phyloP scores from a whole-genome alignment of 1,140 invertebrate species.

The Trachymyrmex cornetzi region DNA sequence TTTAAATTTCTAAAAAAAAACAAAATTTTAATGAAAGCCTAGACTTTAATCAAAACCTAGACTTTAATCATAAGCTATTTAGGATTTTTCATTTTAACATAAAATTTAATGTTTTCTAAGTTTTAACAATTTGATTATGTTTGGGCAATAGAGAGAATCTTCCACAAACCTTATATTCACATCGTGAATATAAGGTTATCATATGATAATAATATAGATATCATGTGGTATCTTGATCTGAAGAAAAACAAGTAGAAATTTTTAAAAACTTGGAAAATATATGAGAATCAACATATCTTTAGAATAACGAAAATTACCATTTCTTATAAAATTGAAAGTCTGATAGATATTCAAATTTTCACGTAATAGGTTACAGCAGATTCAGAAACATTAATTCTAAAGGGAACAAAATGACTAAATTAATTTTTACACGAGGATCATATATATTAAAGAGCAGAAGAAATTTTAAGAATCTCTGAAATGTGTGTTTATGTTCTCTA shows the following conservation, averaged over 20 bases:
- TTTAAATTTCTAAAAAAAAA: too few relatives aligned
- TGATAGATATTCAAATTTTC: neutral
- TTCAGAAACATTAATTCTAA: neutral
- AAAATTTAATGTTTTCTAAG: too few relatives aligned
- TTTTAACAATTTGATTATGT: too few relatives aligned
- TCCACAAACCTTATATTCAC: too few relatives aligned
- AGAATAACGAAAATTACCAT: neutral
- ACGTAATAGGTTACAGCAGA: neutral
- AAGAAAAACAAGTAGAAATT: neutral
- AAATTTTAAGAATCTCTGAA: slow-evolving; percentile 8
- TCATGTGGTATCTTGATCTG: too few relatives aligned
- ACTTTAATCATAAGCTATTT: neutral
- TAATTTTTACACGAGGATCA: neutral
- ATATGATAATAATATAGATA: too few relatives aligned
- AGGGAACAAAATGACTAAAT: neutral
- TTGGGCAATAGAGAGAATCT: too few relatives aligned
- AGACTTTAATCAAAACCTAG: too few relatives aligned
- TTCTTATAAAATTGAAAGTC: neutral
- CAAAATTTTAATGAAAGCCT: too few relatives aligned
- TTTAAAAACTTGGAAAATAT: neutral
- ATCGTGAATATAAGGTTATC: neutral
- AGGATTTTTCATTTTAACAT: neutral
- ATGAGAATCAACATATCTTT: neutral
- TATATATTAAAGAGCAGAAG: neutral
- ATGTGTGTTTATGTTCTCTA: neutral